Evolutionary conservation across 2,113 vertebrate species (phyloP).

Genomic region (Strix aluco): DNA sequence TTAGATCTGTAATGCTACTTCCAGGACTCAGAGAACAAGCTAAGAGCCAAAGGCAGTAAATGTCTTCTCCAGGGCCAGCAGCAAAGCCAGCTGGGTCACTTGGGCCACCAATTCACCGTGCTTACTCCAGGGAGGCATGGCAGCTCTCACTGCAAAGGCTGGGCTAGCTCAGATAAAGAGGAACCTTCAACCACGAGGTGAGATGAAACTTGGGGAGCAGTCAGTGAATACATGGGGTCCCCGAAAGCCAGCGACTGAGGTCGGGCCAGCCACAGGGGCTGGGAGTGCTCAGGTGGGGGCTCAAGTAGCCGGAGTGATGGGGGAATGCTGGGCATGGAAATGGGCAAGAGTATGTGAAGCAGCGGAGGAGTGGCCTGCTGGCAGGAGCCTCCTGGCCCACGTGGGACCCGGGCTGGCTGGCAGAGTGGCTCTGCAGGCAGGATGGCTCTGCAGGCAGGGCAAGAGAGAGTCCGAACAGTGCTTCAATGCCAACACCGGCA

Average conservation of each 20-base stretch:
- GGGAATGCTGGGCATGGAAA: neutral
- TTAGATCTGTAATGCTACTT: neutral
- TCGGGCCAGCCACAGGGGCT: neutral
- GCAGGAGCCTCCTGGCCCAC: neutral
- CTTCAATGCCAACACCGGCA: neutral
- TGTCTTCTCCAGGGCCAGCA: neutral
- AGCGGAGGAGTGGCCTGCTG: neutral
- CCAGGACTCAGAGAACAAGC: neutral
- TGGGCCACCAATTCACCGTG: neutral
- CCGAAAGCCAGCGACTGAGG: accelerated
- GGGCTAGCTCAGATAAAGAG: neutral
- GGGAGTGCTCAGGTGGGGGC: neutral
- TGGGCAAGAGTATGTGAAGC: neutral
- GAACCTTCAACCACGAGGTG: neutral
- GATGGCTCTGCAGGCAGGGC: too few relatives aligned
- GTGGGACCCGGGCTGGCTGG: neutral
- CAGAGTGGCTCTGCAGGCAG: neutral
- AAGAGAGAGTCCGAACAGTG: neutral
- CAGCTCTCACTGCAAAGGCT: neutral
- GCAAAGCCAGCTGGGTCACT: neutral
- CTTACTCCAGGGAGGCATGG: neutral
- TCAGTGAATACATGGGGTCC: accelerated
- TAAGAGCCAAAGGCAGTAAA: neutral
- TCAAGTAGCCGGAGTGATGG: too few relatives aligned
- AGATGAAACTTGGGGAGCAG: neutral